These are phyloP conservation scores for Ceyx cyanopectus DNA, from an alignment of 2,113 vertebrate genomes.

Conservation along the genomic window DNA sequence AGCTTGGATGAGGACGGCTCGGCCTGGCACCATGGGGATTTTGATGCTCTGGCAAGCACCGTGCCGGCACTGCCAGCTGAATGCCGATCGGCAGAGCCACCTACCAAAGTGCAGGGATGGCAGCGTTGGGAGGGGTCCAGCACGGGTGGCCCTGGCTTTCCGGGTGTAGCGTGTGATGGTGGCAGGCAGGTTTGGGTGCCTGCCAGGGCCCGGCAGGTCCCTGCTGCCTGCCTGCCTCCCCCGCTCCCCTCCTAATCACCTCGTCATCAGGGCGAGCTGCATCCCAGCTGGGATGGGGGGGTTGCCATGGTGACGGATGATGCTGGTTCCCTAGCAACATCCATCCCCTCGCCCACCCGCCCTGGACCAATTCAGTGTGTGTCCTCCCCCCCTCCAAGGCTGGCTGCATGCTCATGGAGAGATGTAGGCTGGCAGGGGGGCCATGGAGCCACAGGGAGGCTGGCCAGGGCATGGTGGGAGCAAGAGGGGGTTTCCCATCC, in stretches of 20 bases:
- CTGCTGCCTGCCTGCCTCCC: slow-evolving; percentile 52
- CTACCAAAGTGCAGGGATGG: neutral
- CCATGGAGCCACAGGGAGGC: neutral
- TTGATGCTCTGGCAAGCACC: neutral
- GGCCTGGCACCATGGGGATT: neutral
- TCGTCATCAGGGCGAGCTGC: slow-evolving; percentile 50
- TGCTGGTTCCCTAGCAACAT: slow-evolving; percentile 74
- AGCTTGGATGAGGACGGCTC: neutral
- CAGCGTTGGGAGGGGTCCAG: neutral
- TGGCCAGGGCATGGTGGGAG: slow-evolving; percentile 18
- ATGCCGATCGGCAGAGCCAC: neutral
- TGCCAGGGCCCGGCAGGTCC: slow-evolving; percentile 48
- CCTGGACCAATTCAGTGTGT: slow-evolving; percentile 43
- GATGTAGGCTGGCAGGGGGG: slow-evolving; percentile 15
- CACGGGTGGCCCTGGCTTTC: neutral
- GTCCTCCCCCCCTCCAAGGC: neutral
- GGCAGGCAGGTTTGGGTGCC: slow-evolving; percentile 36
- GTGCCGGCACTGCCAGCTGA: neutral
- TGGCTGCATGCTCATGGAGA: neutral
- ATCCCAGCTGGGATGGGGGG: slow-evolving; percentile 70
- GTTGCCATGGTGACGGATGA: slow-evolving; percentile 76
- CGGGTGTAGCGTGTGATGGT: slow-evolving; percentile 9
- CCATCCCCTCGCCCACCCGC: slow-evolving; percentile 58
- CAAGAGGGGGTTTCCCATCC: slow-evolving; percentile 62
- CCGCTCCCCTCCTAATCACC: slow-evolving; percentile 69